Conservation (phyloP, 2,797 vertebrate species). For the Eulemur coronatus region DNA sequence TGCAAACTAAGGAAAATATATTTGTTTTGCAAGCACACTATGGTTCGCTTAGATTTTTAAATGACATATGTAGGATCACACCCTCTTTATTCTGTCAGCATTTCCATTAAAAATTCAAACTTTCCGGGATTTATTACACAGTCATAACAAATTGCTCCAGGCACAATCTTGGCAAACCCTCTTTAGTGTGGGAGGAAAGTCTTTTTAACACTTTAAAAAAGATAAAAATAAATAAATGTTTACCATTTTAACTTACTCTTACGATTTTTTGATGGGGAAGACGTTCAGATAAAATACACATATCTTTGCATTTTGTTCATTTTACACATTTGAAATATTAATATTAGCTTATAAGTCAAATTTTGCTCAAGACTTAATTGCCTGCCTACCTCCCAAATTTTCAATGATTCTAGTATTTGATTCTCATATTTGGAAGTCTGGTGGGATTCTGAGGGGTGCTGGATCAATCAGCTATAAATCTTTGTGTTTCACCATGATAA, state of each 20-base stretch:
- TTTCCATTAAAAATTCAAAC: conserved; percentile 85
- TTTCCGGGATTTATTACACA: conserved; percentile 83
- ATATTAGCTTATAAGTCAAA: conserved; percentile 36
- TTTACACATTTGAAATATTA: conserved; percentile 7
- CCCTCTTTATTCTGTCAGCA: conserved; percentile 81
- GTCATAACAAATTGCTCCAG: conserved; percentile 83
- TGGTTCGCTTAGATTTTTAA: conserved; percentile 82
- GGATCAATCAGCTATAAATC: background rate
- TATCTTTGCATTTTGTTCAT: background rate
- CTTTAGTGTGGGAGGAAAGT: conserved; percentile 80
- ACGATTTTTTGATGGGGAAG: background rate
- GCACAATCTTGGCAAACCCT: conserved; percentile 84
- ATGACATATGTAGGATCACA: conserved; percentile 79
- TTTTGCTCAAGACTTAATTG: conserved; percentile 6
- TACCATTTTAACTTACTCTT: conserved; percentile 67
- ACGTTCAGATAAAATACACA: background rate
- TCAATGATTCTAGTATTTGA: background rate
- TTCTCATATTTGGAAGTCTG: conserved; percentile 29
- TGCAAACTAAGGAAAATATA: conserved; percentile 70
- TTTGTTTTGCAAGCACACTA: conserved; percentile 77
- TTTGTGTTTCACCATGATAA: conserved; percentile 44
- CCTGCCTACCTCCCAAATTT: background rate
- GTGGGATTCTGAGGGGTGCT: conserved; percentile 47
- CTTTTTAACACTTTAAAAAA: conserved; percentile 79
- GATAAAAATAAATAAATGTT: conserved; percentile 83